A percentile compares a stretch with the other conserved stretches of the same genome.
These are phyloP conservation scores for Odontamblyopus rebecca DNA, from an alignment of 2,797 vertebrate genomes.

Conservation along the genomic window DNA sequence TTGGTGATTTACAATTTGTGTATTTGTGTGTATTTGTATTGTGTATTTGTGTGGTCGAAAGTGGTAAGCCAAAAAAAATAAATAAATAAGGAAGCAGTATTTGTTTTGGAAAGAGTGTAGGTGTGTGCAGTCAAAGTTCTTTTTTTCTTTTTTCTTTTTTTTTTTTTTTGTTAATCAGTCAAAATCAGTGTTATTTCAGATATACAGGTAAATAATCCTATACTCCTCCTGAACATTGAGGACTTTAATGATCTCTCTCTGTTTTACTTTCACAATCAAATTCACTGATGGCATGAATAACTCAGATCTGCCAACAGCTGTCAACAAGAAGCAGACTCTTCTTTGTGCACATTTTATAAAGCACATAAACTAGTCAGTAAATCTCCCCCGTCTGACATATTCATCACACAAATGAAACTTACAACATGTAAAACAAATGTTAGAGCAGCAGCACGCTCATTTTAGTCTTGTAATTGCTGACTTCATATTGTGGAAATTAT, in stretches of 20 bases:
- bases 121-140: slow-evolving; percentile 44
- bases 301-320: slow-evolving; percentile 42
- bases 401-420: slow-evolving; percentile 6
- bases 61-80: slow-evolving; percentile 56
- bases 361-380: slow-evolving; percentile 24
- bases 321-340: slow-evolving; percentile 33
- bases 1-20: not conserved
- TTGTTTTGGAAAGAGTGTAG: slow-evolving; percentile 67
- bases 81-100: slow-evolving; percentile 47
- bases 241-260: not conserved
- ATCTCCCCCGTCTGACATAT: slow-evolving; percentile 36
- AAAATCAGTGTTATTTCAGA: slow-evolving; percentile 47
- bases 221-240: not conserved
- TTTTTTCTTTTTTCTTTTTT: no score
- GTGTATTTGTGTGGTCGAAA: not conserved
- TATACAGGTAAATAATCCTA: not conserved
- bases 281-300: slow-evolving; percentile 20
- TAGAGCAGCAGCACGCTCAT: slow-evolving; percentile 8
- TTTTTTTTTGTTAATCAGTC: slow-evolving; percentile 69
- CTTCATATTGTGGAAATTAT: not conserved
- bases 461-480: slow-evolving; percentile 13
- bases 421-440: slow-evolving; percentile 22
- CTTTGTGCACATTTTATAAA: slow-evolving; percentile 21
- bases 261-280: slow-evolving; percentile 23
- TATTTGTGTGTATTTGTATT: not conserved